Conservation (phyloP, 2,888 invertebrate species). For the Xanthorhoe spadicearia region DNA sequence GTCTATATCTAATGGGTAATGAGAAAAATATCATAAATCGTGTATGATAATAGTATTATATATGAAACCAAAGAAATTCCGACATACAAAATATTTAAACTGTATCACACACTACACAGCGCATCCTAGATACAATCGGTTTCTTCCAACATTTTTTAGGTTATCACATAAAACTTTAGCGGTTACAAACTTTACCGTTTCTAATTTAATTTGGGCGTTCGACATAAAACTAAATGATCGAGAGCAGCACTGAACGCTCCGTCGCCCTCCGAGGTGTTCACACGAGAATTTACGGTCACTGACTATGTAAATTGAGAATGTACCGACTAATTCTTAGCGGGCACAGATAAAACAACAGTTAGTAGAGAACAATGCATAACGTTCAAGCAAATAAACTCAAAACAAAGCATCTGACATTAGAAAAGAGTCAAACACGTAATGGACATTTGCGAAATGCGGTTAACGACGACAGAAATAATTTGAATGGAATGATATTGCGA, state of each 20-base stretch:
- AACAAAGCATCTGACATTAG: constrained; percentile 33
- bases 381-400: constrained; percentile 44
- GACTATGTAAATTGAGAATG: constrained; percentile 78
- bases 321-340: constrained; percentile 66
- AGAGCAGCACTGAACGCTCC: constrained; percentile 62
- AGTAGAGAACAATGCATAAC: constrained; percentile 51
- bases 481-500: constrained; percentile 30
- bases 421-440: constrained; percentile 41
- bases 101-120: not conserved
- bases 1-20: not conserved
- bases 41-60: not conserved
- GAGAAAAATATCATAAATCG: no score
- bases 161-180: constrained; percentile 23
- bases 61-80: not conserved
- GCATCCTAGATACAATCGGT: constrained; percentile 6
- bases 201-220: constrained; percentile 76
- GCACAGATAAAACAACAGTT: constrained; percentile 65
- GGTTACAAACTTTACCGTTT: constrained; percentile 52
- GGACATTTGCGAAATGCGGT: constrained; percentile 52
- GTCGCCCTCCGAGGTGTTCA: constrained; percentile 66
- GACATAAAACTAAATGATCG: constrained; percentile 62
- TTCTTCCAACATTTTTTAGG: constrained; percentile 8
- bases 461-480: constrained; percentile 47
- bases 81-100: not conserved
- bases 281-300: constrained; percentile 83